phyloP scores from a whole-genome alignment of 2,113 vertebrate species.

The Polypterus senegalus region DNA sequence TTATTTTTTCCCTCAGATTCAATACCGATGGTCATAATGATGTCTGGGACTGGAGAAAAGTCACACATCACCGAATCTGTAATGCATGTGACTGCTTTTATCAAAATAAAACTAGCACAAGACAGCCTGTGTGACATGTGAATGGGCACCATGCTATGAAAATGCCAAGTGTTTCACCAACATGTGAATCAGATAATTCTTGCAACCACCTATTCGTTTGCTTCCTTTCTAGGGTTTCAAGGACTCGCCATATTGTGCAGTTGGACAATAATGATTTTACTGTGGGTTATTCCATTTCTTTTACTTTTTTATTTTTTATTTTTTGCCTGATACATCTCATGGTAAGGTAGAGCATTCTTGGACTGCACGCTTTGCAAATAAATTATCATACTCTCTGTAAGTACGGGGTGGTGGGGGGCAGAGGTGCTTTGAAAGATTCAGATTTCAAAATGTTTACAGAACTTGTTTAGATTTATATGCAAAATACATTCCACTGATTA shows the following conservation, averaged over 20 bases:
- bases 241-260: too few species aligned
- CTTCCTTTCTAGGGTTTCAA: conserved; percentile 12
- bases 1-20: not conserved
- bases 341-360: conserved; percentile 9
- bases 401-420: too few species aligned
- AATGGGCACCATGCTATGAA: conserved; percentile 40
- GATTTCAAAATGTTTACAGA: conserved; percentile 34
- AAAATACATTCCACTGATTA: conserved; percentile 35
- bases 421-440: conserved; percentile 32
- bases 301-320: conserved; percentile 11
- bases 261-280: too few species aligned
- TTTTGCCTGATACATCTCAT: not conserved
- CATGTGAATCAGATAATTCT: conserved; percentile 10
- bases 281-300: too few species aligned
- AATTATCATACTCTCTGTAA: conserved; percentile 1
- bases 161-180: conserved; percentile 27
- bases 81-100: conserved; percentile 72
- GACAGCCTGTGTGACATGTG: conserved; percentile 45
- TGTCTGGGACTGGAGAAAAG: conserved; percentile 9
- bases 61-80: conserved; percentile 22
- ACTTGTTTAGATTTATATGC: conserved; percentile 30
- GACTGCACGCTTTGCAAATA: conserved; percentile 7
- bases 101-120: conserved; percentile 30
- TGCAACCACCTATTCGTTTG: conserved; percentile 11
- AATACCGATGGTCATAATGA: not conserved